These are phyloP conservation scores for Origma solitaria DNA, from an alignment of 2,113 vertebrate species.

Conservation along the genomic window DNA sequence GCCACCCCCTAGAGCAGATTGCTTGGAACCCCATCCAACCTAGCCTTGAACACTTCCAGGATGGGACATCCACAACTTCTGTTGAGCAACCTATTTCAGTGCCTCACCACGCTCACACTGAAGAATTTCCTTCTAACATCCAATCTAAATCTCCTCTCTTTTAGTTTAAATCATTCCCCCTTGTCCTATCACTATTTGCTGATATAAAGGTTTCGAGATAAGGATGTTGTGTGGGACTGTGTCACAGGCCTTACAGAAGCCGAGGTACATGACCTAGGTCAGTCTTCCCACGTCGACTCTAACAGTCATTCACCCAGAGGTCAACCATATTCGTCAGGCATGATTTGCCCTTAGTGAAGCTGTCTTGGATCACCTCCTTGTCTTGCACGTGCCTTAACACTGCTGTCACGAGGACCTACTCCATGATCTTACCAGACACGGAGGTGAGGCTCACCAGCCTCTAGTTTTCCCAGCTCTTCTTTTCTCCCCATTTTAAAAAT, in stretches of 20 bases:
- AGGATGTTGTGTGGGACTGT: no score
- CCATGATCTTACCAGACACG: neutral
- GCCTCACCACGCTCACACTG: neutral
- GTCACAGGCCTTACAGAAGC: no score
- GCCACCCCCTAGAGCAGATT: neutral
- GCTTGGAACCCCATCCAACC: neutral
- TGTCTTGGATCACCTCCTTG: no score
- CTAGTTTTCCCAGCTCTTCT: neutral
- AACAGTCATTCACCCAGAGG: no score
- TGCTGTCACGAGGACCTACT: neutral
- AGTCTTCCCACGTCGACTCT: no score
- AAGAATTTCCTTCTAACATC: neutral
- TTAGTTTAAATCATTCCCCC: neutral
- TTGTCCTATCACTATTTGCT: neutral
- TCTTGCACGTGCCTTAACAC: neutral
- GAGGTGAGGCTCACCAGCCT: neutral
- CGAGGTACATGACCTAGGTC: no score
- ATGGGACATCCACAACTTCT: neutral
- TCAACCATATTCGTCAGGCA: no score
- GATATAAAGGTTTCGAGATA: no score
- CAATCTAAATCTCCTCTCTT: neutral
- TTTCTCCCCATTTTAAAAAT: neutral
- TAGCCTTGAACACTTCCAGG: neutral
- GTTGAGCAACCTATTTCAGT: neutral
- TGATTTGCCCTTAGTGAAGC: no score